Evolutionary conservation across 2,113 vertebrate genomes (phyloP).

Genomic region (Corvus cornix): DNA sequence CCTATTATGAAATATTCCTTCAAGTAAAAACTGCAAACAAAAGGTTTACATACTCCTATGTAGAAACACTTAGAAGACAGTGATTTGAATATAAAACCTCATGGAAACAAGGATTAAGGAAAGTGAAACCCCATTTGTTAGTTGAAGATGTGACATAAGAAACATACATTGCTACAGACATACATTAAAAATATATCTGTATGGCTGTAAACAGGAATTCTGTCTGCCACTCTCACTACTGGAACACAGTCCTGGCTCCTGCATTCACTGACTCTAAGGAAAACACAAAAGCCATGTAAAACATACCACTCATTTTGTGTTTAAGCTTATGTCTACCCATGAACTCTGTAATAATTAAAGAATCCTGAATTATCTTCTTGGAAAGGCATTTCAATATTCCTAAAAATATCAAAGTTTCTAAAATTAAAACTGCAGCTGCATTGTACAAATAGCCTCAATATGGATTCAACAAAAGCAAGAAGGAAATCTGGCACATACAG

Average conservation of each 20-base stretch:
- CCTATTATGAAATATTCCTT: neutral
- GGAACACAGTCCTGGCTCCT: neutral
- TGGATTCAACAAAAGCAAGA: slow-evolving; percentile 49
- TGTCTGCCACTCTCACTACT: neutral
- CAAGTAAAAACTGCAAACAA: neutral
- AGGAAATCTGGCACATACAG: slow-evolving; percentile 56
- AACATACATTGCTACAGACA: neutral
- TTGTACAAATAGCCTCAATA: slow-evolving; percentile 34
- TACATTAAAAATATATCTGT: neutral
- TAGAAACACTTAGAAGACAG: neutral
- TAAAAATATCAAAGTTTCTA: slow-evolving; percentile 60
- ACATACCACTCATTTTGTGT: neutral
- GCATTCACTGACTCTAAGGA: neutral
- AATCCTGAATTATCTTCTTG: slow-evolving; percentile 51
- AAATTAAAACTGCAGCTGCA: slow-evolving; percentile 59
- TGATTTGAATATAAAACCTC: neutral
- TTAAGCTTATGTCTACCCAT: neutral
- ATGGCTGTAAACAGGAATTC: neutral
- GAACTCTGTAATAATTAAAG: slow-evolving; percentile 31
- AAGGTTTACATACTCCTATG: neutral
- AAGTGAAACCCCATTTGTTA: neutral
- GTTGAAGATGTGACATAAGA: neutral
- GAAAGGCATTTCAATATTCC: slow-evolving; percentile 50
- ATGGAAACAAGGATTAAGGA: neutral
- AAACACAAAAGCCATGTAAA: neutral